These are phyloP conservation scores for Cydia fagiglandana DNA, from an alignment of 1,140 invertebrate genomes.

Conservation along the genomic window DNA sequence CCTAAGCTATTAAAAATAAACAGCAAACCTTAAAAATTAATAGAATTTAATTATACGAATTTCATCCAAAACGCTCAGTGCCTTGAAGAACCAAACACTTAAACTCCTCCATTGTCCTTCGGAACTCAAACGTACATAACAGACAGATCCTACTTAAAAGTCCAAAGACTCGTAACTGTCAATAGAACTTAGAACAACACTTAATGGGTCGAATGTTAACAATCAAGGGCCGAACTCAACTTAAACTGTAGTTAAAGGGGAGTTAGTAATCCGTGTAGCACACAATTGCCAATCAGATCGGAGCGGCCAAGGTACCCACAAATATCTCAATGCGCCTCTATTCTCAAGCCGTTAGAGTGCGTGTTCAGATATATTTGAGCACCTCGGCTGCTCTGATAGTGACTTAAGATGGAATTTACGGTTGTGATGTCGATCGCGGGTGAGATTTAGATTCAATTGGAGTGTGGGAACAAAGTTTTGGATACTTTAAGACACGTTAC, in stretches of 20 bases:
- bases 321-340: too few species aligned
- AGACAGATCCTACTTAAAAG: constrained; percentile 10
- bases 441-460: constrained; percentile 2
- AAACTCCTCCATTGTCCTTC: not conserved
- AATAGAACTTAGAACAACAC: not conserved
- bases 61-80: not conserved
- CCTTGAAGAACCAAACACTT: not conserved
- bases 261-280: not conserved
- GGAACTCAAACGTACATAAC: not conserved
- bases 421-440: not conserved
- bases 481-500: not conserved
- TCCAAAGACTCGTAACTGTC: not conserved
- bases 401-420: not conserved
- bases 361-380: too few species aligned
- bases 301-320: too few species aligned
- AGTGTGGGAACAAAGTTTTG: not conserved
- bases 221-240: not conserved
- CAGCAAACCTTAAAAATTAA: not conserved
- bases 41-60: not conserved
- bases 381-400: too few species aligned
- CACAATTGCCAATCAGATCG: too few species aligned
- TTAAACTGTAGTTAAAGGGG: not conserved
- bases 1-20: not conserved
- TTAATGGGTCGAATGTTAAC: constrained; percentile 6
- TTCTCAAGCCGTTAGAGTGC: too few species aligned